phyloP scores from a whole-genome alignment of 2,113 vertebrate species.

The Phylloscopus trochilus region DNA sequence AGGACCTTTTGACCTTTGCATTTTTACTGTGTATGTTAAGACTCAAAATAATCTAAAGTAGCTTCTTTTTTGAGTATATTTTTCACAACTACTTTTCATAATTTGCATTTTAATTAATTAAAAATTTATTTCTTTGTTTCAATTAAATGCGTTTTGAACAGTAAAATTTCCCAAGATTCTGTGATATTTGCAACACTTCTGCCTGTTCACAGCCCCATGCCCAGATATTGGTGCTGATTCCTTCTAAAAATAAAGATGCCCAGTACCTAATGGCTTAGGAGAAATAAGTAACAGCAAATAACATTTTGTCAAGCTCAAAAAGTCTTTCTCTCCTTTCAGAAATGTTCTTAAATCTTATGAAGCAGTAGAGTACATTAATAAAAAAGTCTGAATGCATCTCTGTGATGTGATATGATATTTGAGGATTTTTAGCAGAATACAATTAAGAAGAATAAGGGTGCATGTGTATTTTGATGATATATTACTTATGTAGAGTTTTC shows the following conservation, averaged over 20 bases:
- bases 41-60: not conserved
- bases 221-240: not conserved
- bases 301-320: not conserved
- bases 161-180: not conserved
- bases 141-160: not conserved
- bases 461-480: not conserved
- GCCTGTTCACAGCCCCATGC: rapidly evolving
- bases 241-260: not conserved
- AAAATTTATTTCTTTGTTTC: not conserved
- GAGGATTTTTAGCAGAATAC: not conserved
- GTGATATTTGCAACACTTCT: not conserved
- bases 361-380: not conserved
- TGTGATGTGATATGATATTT: not conserved
- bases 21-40: not conserved
- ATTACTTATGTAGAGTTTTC: not conserved
- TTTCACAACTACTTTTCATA: not conserved
- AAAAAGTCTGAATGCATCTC: not conserved
- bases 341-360: not conserved
- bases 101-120: not conserved
- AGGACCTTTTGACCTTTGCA: not conserved
- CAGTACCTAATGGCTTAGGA: not conserved
- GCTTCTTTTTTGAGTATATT: not conserved
- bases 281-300: not conserved
- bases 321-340: not conserved
- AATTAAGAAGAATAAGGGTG: not conserved